These are phyloP conservation scores for Melanerpes aurifrons DNA, from an alignment of 2,113 vertebrate genomes.

Conservation along the genomic window DNA sequence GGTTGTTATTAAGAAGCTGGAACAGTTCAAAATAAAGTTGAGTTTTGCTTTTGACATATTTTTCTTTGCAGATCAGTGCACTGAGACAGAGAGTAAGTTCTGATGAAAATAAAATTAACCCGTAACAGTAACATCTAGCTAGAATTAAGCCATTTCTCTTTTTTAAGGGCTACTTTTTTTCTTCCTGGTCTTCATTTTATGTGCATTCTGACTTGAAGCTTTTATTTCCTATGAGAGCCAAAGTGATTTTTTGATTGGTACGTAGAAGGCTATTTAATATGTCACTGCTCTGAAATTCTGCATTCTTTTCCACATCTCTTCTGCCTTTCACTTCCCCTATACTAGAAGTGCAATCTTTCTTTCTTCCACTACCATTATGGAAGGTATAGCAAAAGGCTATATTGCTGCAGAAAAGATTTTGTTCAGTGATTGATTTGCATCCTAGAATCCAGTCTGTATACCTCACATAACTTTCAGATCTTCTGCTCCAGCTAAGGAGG, in stretches of 20 bases:
- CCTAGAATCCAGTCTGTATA: background rate
- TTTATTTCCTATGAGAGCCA: background rate
- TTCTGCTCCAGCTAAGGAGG: background rate
- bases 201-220: background rate
- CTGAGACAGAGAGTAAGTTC: background rate
- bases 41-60: background rate
- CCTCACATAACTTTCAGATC: background rate
- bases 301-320: background rate
- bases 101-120: constrained; percentile 22
- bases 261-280: constrained; percentile 9
- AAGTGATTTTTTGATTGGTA: background rate
- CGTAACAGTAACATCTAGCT: background rate
- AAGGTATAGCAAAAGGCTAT: background rate
- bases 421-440: background rate
- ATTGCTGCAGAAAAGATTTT: background rate
- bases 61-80: background rate
- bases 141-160: constrained; percentile 23
- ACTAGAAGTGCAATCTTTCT: background rate
- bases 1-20: background rate
- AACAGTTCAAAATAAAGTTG: background rate
- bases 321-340: background rate
- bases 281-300: background rate
- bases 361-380: background rate
- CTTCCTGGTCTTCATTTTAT: background rate
- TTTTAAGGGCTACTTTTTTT: background rate